phyloP scores from a whole-genome alignment of 1,140 invertebrate genomes.

The Pogonomyrmex californicus region DNA sequence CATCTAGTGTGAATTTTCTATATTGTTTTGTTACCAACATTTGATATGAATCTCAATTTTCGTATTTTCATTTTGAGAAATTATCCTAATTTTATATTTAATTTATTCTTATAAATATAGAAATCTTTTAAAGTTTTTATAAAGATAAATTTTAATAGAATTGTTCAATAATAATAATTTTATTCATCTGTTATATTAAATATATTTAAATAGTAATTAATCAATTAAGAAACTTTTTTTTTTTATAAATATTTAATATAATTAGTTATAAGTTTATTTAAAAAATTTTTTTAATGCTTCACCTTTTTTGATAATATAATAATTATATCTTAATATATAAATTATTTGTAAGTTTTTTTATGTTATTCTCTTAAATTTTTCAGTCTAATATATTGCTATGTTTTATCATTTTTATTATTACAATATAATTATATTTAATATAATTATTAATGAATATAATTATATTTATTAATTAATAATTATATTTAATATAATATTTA shows the following conservation, averaged over 20 bases:
- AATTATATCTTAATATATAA: too few relatives aligned
- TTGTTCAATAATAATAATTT: too few relatives aligned
- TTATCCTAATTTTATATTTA: not conserved
- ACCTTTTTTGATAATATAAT: not conserved
- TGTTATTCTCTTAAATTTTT: not conserved
- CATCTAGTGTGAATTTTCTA: not conserved
- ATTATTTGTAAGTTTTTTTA: not conserved
- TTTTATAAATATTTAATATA: not conserved
- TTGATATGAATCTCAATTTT: not conserved
- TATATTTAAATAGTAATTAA: too few relatives aligned
- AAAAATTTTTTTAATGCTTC: not conserved
- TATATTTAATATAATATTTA: not conserved
- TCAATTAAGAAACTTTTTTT: too few relatives aligned
- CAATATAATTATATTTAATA: not conserved
- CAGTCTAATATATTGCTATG: too few relatives aligned
- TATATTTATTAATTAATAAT: not conserved
- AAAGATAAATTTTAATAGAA: too few relatives aligned
- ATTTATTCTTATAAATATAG: not conserved
- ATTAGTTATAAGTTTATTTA: not conserved
- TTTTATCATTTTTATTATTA: not conserved
- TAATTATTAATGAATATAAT: not conserved
- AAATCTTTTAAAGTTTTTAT: not conserved
- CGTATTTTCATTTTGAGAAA: not conserved
- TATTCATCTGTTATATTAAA: too few relatives aligned
- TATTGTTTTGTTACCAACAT: not conserved